Evolutionary conservation across 2,888 invertebrate genomes (phyloP).

Genomic region (Junonia oenone): DNA sequence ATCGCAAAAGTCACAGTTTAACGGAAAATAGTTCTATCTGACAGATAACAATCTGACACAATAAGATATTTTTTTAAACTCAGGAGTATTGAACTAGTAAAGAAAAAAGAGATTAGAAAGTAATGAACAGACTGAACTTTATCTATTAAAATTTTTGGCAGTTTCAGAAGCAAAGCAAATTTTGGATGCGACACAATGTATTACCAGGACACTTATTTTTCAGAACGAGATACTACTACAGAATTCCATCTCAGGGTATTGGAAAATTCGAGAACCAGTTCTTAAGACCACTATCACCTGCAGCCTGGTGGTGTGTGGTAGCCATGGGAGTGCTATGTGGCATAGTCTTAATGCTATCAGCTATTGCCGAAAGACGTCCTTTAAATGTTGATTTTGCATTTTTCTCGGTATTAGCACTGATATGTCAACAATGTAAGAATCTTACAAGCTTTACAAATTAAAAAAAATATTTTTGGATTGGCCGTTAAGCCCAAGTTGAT

Average conservation of each 20-base stretch:
- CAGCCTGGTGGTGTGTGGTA: conserved; percentile 56
- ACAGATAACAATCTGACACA: no score
- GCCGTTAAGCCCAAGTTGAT: no score
- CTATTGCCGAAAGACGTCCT: conserved; percentile 49
- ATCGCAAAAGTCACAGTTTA: no score
- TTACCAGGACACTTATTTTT: conserved; percentile 24
- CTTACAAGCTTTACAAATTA: not conserved
- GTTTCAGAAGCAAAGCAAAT: no score
- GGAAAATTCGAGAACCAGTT: conserved; percentile 68
- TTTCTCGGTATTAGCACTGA: conserved; percentile 60
- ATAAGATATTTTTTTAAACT: no score
- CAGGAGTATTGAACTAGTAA: no score
- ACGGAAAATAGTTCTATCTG: no score
- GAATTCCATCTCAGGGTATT: conserved; percentile 52
- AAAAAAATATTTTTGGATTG: no score
- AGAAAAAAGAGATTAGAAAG: no score
- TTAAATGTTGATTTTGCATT: conserved; percentile 47
- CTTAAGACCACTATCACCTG: conserved; percentile 58
- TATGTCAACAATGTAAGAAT: conserved; percentile 65
- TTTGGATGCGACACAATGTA: no score
- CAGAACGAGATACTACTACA: conserved; percentile 58
- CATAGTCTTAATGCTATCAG: conserved; percentile 47
- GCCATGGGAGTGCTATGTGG: conserved; percentile 47
- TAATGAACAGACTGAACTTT: no score
- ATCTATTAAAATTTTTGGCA: no score